These are phyloP conservation scores for Manduca sexta DNA, from an alignment of 1,140 invertebrate genomes.

Conservation along the genomic window DNA sequence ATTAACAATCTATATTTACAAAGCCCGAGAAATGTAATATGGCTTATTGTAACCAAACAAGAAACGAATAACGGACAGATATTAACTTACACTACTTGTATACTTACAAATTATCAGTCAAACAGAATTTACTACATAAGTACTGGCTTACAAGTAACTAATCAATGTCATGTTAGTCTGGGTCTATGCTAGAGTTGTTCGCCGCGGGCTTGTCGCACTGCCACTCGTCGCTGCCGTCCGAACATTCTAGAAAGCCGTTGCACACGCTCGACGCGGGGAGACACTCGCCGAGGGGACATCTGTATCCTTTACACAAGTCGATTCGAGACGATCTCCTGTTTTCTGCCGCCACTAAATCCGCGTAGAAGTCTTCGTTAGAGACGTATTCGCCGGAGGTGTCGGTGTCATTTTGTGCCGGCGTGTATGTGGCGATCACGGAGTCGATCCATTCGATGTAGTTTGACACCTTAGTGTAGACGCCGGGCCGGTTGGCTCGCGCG, in stretches of 20 bases:
- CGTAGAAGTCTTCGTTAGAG: slow-evolving; percentile 58
- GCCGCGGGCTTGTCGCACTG: slow-evolving; percentile 47
- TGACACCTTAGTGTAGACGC: slow-evolving; percentile 90
- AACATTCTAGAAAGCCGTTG: slow-evolving; percentile 85
- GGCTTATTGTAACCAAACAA: too few relatives aligned
- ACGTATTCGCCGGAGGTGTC: slow-evolving; percentile 34
- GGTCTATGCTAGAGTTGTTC: slow-evolving; percentile 37
- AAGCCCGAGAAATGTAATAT: slow-evolving; percentile 29
- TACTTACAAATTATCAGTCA: slow-evolving; percentile 67
- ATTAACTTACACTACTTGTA: too few relatives aligned
- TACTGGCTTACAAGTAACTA: slow-evolving; percentile 46
- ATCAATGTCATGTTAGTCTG: slow-evolving; percentile 28
- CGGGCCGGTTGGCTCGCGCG: slow-evolving; percentile 86
- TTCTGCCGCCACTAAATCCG: slow-evolving; percentile 62
- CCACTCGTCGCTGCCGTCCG: slow-evolving; percentile 82
- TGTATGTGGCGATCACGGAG: slow-evolving; percentile 62
- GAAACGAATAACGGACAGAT: too few relatives aligned
- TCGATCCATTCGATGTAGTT: slow-evolving; percentile 87
- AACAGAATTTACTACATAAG: slow-evolving; percentile 36
- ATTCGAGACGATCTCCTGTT: slow-evolving; percentile 46
- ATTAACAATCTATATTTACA: slow-evolving; percentile 56
- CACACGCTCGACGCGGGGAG: slow-evolving; percentile 80
- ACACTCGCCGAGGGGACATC: slow-evolving; percentile 85
- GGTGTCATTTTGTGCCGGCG: slow-evolving; percentile 31
- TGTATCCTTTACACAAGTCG: slow-evolving; percentile 78